phyloP scores from a whole-genome alignment of 2,113 vertebrate genomes.

The Lathamus discolor region DNA sequence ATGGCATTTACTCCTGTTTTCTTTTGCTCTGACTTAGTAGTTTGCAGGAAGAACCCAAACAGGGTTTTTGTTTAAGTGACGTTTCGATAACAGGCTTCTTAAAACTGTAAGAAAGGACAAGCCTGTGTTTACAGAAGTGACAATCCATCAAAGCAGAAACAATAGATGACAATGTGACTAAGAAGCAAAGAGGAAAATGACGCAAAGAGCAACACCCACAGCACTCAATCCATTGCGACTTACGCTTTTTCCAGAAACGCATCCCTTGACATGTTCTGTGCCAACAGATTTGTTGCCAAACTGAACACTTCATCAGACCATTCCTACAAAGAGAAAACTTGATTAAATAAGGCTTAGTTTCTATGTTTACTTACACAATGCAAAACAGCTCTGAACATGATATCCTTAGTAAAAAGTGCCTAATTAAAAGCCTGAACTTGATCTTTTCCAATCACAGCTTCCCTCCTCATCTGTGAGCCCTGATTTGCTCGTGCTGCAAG shows the following conservation, averaged over 20 bases:
- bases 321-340: constrained; percentile 80
- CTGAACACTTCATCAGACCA: constrained; percentile 96
- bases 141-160: constrained; percentile 59
- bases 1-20: neutral
- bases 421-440: constrained; percentile 27
- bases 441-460: neutral
- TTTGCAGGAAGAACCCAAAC: neutral
- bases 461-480: neutral
- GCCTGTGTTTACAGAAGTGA: constrained; percentile 64
- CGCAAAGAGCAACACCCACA: constrained; percentile 53
- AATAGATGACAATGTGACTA: constrained; percentile 56
- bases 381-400: neutral
- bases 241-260: constrained; percentile 96
- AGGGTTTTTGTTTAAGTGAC: neutral
- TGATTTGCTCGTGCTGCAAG: neutral
- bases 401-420: neutral
- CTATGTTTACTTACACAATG: constrained; percentile 5
- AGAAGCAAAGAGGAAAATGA: constrained; percentile 68
- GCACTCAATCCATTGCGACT: constrained; percentile 60
- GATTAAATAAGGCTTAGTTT: constrained; percentile 14
- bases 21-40: neutral
- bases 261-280: constrained; percentile 95
- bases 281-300: constrained; percentile 92
- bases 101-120: constrained; percentile 44
- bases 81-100: constrained; percentile 17